Percentiles rank a stretch among this genome's conserved stretches.
These are phyloP conservation scores for Dipus sagitta DNA, from an alignment of 2,797 vertebrate species.

Conservation along the genomic window DNA sequence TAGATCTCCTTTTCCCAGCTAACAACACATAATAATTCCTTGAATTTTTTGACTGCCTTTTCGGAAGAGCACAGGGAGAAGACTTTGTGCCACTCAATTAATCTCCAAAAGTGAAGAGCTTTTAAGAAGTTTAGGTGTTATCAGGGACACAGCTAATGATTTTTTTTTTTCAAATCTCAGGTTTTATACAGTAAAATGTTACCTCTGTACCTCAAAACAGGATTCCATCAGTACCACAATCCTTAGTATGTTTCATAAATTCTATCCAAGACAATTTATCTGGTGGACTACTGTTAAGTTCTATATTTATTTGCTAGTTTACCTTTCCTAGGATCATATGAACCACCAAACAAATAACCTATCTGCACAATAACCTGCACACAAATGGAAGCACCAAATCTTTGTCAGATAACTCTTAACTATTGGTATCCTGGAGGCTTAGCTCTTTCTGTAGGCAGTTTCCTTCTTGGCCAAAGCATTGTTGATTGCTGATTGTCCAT, in stretches of 20 bases:
- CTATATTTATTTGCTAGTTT: background rate
- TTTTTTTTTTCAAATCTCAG: background rate
- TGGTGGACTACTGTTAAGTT: background rate
- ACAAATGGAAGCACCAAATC: conserved; percentile 9
- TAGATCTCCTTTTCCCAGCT: conserved; percentile 52
- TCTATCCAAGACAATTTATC: conserved; percentile 1
- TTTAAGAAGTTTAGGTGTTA: conserved; percentile 50
- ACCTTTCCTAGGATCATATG: background rate
- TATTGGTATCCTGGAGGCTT: background rate
- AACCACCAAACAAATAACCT: conserved; percentile 45
- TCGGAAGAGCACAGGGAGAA: conserved; percentile 56
- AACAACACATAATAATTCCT: conserved; percentile 47
- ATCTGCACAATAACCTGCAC: background rate
- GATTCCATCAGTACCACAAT: background rate
- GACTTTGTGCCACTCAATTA: conserved; percentile 48
- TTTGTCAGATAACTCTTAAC: conserved; percentile 30
- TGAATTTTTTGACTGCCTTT: conserved; percentile 67
- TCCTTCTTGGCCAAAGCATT: background rate
- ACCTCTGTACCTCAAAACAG: background rate
- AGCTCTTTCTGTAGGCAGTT: background rate
- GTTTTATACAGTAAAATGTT: conserved; percentile 53
- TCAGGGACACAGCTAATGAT: conserved; percentile 51
- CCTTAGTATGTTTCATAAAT: conserved; percentile 49
- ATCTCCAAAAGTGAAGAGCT: conserved; percentile 35
- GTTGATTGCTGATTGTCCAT: conserved; percentile 10